Conservation (phyloP, 2,113 vertebrate genomes). For the Elephas maximus region DNA sequence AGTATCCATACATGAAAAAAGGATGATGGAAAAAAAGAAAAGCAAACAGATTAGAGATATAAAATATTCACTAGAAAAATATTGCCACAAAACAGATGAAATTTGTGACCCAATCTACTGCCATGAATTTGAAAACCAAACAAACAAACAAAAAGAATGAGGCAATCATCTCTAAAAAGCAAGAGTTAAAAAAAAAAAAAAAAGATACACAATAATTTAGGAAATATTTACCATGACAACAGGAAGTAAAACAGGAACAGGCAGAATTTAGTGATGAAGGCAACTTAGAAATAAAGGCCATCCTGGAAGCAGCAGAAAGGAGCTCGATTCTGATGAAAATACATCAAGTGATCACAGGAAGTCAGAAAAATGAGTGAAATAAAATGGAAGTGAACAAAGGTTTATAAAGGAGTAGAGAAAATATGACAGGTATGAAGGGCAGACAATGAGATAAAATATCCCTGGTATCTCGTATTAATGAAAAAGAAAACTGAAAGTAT, state of each 20-base stretch:
- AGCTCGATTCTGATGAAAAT: not conserved
- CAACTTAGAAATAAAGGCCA: not conserved
- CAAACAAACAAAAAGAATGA: not conserved
- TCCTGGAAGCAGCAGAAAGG: not conserved
- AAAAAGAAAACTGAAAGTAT: not conserved
- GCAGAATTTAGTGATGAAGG: not conserved
- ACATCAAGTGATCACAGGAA: not conserved
- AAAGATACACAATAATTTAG: not conserved
- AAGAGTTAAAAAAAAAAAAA: not conserved
- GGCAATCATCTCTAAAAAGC: not conserved
- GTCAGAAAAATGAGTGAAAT: not conserved
- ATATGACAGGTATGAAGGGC: not conserved
- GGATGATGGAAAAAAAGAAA: not conserved
- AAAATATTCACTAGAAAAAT: constrained; percentile 16
- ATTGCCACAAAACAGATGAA: not conserved
- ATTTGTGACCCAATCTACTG: not conserved
- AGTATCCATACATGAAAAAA: not conserved
- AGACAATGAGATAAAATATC: not conserved
- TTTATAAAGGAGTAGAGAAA: not conserved
- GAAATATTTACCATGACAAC: constrained; percentile 28
- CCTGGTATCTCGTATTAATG: not conserved
- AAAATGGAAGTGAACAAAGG: not conserved
- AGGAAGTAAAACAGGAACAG: not conserved
- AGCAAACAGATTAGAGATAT: not conserved
- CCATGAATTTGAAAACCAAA: constrained; percentile 27